Evolutionary conservation across 1,140 invertebrate species (phyloP), one percentile per base, ranked within the genome.

Genomic region (Drosophila hydei): DNA sequence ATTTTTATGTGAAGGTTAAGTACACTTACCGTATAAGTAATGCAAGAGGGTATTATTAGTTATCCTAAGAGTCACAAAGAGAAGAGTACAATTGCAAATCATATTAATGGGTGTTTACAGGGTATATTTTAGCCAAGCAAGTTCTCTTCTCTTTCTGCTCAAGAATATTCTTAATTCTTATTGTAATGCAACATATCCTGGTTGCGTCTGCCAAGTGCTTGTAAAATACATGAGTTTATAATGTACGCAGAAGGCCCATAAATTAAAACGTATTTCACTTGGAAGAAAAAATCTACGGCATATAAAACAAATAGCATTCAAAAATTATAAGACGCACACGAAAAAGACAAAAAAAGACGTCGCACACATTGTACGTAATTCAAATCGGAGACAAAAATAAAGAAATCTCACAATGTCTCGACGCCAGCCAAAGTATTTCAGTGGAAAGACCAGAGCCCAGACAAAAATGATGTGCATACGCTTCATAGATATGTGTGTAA

Each of bases 221-320:
- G 80, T 85, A 87, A 79, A 77, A 81, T 69, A 87, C 71, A 81
- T 65, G 72, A 75, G 63, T 77, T 77, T 77, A 75, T 75, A 88
- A 87, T 81, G 81, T 75, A 74, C 77, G 73, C 74, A 56, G 71
- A 55, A 75, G 62, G 59, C 65, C 38, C 81, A 87, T 87, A 87
- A 87, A 87, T 87, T 87, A 88, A 88, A 87, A 55, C 75, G 81
- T 88, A 87, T 87, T 88, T 88, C 81, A 87, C 65, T 87, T 88
- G 81, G 81, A 87, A 87, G 83, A 87, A 87, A 87, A 88, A 87
- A 88, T 88, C 63, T 69, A 69, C 72, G 70, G 78, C 75, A 72
- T 72, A 83, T 63, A 78, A 80, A 87, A 87, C 81, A 88, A 87
- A 87, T 87, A 88, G 83, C 77, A 78, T 88, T 81, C 63, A 70